Conservation (phyloP, 2,888 invertebrate genomes). For the Phyllotreta striolata region DNA sequence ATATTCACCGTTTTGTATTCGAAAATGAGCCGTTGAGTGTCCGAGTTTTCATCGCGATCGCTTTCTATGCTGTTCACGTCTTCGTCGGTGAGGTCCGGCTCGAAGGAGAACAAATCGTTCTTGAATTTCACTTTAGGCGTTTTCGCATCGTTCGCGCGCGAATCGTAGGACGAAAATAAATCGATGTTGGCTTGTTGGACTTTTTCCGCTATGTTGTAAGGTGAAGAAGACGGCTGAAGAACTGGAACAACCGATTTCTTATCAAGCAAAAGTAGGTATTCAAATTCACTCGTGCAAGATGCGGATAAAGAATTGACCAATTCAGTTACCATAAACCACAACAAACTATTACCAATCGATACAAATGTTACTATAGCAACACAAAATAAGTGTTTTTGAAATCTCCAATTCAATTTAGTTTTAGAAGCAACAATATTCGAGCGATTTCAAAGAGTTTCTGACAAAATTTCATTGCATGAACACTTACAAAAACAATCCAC, state of each 20-base stretch:
- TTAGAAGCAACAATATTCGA: slow-evolving; percentile 4
- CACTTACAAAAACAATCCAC: slow-evolving; percentile 47
- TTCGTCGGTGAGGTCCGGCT: slow-evolving; percentile 61
- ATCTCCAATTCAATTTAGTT: slow-evolving; percentile 11
- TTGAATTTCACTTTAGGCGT: slow-evolving; percentile 62
- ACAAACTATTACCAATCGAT: no score
- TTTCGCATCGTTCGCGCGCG: slow-evolving; percentile 39
- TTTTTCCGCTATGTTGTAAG: slow-evolving; percentile 66
- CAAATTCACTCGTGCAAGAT: neutral
- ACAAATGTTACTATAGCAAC: no score
- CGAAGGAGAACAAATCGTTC: slow-evolving; percentile 63
- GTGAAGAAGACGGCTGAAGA: slow-evolving; percentile 63
- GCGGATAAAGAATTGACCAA: slow-evolving; percentile 1
- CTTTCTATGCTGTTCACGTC: slow-evolving; percentile 60
- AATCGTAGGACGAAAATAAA: slow-evolving; percentile 56
- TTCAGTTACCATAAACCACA: no score
- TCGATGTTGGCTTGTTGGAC: slow-evolving; percentile 65
- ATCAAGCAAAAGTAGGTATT: neutral
- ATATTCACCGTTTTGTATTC: slow-evolving; percentile 46
- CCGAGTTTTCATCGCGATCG: slow-evolving; percentile 50
- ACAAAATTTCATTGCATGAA: neutral
- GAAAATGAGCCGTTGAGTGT: slow-evolving; percentile 29
- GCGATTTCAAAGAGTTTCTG: neutral
- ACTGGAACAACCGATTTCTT: slow-evolving; percentile 50
- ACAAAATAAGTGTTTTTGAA: no score